Conservation (phyloP, 2,888 invertebrate genomes). For the Pristionchus japonicus region DNA sequence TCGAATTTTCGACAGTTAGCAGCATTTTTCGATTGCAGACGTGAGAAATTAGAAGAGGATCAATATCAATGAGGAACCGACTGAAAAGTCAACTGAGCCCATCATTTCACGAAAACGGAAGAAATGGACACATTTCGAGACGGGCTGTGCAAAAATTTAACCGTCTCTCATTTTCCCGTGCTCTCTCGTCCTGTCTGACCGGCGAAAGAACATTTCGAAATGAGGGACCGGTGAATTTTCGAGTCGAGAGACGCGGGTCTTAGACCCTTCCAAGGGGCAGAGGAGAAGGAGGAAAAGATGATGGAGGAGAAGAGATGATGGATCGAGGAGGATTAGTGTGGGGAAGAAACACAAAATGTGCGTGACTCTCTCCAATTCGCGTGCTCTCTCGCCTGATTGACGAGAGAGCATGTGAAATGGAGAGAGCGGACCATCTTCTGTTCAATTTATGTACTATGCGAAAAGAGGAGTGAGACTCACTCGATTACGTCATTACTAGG, state of each 20-base stretch:
- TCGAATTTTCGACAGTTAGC: no score
- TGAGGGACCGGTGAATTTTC: no score
- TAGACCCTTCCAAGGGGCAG: not conserved
- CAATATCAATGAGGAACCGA: no score
- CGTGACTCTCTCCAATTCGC: not conserved
- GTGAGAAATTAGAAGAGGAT: not conserved
- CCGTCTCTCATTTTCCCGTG: no score
- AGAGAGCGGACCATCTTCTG: no score
- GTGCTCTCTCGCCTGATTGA: not conserved
- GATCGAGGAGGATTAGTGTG: slow-evolving; percentile 9
- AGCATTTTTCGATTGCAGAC: not conserved
- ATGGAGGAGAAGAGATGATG: not conserved
- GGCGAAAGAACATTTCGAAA: no score
- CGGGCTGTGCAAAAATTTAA: no score
- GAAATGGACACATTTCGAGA: not conserved
- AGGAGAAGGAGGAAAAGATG: not conserved
- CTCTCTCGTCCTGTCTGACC: no score
- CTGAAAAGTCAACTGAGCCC: not conserved
- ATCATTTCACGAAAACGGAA: not conserved
- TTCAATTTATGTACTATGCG: no score
- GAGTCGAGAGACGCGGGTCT: not conserved
- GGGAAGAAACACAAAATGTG: not conserved
- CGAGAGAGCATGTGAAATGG: no score
- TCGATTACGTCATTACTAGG: slow-evolving; percentile 23
- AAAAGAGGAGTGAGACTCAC: not conserved